Evolutionary conservation across 2,888 invertebrate species (phyloP).

Genomic region (Cephus pygmeus): DNA sequence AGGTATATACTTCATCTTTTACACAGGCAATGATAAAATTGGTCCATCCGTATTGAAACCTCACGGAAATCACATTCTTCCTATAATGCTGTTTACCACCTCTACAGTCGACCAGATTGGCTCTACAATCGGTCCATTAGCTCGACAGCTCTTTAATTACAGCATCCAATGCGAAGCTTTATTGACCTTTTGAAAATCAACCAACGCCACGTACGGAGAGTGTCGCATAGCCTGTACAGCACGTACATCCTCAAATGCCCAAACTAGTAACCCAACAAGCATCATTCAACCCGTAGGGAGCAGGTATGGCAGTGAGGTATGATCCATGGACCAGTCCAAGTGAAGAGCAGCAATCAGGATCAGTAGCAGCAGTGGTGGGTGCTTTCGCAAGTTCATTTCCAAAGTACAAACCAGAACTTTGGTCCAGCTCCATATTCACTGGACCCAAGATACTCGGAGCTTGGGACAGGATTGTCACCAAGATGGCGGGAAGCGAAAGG

Average conservation of each 20-base stretch:
- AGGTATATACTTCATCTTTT: no score
- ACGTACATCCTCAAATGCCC: no score
- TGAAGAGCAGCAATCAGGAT: constrained; percentile 48
- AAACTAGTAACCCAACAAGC: no score
- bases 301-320: neutral
- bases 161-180: constrained; percentile 23
- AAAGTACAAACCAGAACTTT: constrained; percentile 29
- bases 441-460: constrained; percentile 29
- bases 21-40: no score
- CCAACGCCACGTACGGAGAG: constrained; percentile 3
- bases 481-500: no score
- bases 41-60: no score
- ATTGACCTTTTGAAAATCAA: constrained; percentile 38
- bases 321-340: constrained; percentile 6
- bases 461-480: constrained; percentile 5
- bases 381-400: constrained; percentile 2
- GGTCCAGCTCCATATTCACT: constrained; percentile 23
- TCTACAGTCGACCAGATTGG: no score
- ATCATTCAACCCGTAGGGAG: neutral
- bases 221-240: no score
- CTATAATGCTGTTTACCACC: no score
- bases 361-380: constrained; percentile 8
- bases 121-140: constrained; percentile 15
- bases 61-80: no score
- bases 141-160: constrained; percentile 29